Evolutionary conservation across 2,797 vertebrate genomes (phyloP), one percentile per base, ranked within the genome.

Genomic region (Schizopygopsis malacanthus): DNA sequence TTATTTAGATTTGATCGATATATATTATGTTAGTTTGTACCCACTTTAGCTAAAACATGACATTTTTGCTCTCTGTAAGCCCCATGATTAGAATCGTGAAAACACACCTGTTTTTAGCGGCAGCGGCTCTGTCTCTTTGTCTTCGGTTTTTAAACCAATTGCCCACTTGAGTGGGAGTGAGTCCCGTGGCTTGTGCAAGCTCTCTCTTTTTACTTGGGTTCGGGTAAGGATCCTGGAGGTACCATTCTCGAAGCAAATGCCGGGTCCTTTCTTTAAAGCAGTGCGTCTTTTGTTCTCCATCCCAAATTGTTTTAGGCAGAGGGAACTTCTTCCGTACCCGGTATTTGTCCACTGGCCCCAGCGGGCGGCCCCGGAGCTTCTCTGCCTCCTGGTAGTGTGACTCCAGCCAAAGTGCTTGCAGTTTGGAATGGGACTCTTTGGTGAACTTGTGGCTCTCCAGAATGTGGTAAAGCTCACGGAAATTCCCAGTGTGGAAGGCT

Each of bases 131-230:
- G 95, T 99, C 98, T 93, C 98, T 97, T 96, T 99, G 98, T 94
- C 98, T 95, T 88, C 98, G 97, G 85, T 99, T 99, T 96, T 99
- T 99, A 96, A 99, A 99, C 98, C 98, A 99, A 96, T 99, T 99
- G 90, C 98, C 98, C 94, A 99, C 98, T 94, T 99, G 98, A 89
- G 98, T 99, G 92, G 98, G 97, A 90, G 98, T 99, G 90, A 99
- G 98, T 97, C 98, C 98, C 39, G 98, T 99, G 69, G 98, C 98
- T 93, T 99, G 98, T 91, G 98, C 98, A 88, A 99, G 96, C 96
- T 99, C 98, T 84, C 98, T 94, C 92, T 99, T 99, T 96, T 99
- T 99, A 94, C 97, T 97, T 88, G 98, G 98, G 65, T 99, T 99
- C 80, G 98, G 98, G 89, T 99, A 99, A 37, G 98, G 98, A 91